These are phyloP conservation scores for Plebejus melissa DNA, from an alignment of 2,888 invertebrate species.

Conservation along the genomic window DNA sequence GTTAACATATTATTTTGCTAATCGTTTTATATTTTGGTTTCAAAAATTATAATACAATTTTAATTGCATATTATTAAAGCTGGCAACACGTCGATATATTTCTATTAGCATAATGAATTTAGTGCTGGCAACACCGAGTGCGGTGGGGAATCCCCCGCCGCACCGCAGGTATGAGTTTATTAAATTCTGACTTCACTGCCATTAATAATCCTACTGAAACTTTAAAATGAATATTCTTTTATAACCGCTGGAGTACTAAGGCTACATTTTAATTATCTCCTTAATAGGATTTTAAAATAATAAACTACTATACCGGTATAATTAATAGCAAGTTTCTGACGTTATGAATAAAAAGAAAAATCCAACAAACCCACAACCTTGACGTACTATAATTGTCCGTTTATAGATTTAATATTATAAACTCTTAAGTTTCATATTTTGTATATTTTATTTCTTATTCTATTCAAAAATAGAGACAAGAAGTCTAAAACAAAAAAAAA, in stretches of 20 bases:
- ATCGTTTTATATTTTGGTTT: neutral
- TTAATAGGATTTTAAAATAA: constrained; percentile 10
- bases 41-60: neutral
- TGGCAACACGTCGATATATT: constrained; percentile 1
- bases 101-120: constrained; percentile 10
- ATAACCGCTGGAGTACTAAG: neutral
- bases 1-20: too few species aligned
- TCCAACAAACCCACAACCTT: neutral
- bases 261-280: constrained; percentile 12
- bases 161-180: constrained; percentile 11
- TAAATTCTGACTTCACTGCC: constrained; percentile 15
- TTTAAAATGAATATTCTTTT: constrained; percentile 15
- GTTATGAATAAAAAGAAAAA: neutral
- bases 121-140: neutral
- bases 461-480: too few species aligned
- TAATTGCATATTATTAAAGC: neutral
- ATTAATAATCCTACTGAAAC: constrained; percentile 6
- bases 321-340: neutral
- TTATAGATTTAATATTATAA: too few species aligned
- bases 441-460: too few species aligned
- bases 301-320: neutral
- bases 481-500: too few species aligned
- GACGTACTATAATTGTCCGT: too few species aligned
- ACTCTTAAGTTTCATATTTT: too few species aligned
- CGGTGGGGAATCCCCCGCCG: neutral